Evolutionary conservation across 2,888 invertebrate genomes (phyloP).

Genomic region (Eristalis arbustorum): DNA sequence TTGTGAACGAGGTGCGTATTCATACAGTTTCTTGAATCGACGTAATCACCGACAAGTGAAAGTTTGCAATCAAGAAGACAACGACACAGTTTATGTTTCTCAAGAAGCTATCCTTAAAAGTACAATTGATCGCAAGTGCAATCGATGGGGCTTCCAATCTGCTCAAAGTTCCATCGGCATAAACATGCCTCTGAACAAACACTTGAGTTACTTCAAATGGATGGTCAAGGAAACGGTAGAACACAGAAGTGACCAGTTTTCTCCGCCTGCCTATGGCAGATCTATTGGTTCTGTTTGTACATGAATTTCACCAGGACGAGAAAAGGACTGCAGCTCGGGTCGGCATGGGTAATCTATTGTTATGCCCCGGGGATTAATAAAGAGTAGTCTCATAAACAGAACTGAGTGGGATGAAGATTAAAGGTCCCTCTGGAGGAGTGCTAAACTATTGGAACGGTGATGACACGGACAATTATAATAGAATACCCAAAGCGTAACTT

Average conservation of each 20-base stretch:
- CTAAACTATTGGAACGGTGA: background rate
- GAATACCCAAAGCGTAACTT: background rate
- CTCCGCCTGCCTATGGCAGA: constrained; percentile 12
- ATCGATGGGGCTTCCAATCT: background rate
- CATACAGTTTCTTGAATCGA: background rate
- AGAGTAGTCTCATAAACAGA: constrained; percentile 5
- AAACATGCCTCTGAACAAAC: background rate
- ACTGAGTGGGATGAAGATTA: background rate
- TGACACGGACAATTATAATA: background rate
- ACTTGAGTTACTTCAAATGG: background rate
- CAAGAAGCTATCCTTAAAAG: background rate
- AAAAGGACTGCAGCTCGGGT: background rate
- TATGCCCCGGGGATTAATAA: background rate
- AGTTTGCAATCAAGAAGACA: background rate
- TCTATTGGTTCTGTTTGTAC: constrained; percentile 12
- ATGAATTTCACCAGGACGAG: constrained; percentile 10
- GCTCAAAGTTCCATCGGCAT: constrained; percentile 3
- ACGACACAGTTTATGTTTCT: background rate
- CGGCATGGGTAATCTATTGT: constrained; percentile 8
- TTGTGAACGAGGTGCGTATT: background rate
- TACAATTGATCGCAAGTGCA: background rate
- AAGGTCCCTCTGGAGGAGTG: background rate
- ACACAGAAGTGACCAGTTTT: background rate
- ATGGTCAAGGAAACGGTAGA: background rate
- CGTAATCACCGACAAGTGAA: background rate